Evolutionary conservation across 2,888 invertebrate genomes (phyloP), one percentile per base, ranked within the genome.

Genomic region (Baronia brevicornis): DNA sequence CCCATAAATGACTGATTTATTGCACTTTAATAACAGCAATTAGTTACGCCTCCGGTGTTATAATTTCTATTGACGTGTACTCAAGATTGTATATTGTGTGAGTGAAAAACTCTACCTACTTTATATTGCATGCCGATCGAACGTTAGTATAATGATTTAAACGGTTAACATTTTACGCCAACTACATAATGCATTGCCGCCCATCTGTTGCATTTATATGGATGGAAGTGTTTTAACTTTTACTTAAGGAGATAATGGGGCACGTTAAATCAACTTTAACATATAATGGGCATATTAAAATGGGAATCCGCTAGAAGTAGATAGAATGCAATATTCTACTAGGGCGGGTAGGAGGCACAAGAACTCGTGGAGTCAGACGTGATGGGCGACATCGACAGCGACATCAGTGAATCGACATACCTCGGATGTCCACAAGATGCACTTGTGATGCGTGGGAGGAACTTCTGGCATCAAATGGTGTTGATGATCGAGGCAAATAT

Each of bases 21-120:
- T 48, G 61, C 54, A 44, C 49, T 69, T 65, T 77, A 67, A 74
- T 72, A 56, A 64, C 59, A 36, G 60, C 64, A 69, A 74, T 77
- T 77, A 78, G 70, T 70, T 49, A 69, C 75, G 74, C 68, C 64
- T 65, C 50, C 50, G 43, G 53, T 52, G 51, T 49, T 46, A 47
- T 46, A 50, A 51, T 48, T 50, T 46, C 48, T 47, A 52, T 55
- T 51, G 49, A 51, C 53, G 50, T 48, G 47, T 45, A 45, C 34
- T 44, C 44, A 39, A 44, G 42, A 44, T 32, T 28, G 41, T 34
- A 43, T 29, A 35, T 39, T 39, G 29, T 39, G n/a, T 44, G 36
- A 33, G 38, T 44, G 40, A 48, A 52, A 51, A 54, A 38, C 36
- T 43, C 21, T 33, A 38, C 39, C 27, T 33, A 37, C 40, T 21